Evolutionary conservation across 2,888 invertebrate genomes (phyloP), one percentile per base, ranked within the genome.

Genomic region (Lithodes maja): DNA sequence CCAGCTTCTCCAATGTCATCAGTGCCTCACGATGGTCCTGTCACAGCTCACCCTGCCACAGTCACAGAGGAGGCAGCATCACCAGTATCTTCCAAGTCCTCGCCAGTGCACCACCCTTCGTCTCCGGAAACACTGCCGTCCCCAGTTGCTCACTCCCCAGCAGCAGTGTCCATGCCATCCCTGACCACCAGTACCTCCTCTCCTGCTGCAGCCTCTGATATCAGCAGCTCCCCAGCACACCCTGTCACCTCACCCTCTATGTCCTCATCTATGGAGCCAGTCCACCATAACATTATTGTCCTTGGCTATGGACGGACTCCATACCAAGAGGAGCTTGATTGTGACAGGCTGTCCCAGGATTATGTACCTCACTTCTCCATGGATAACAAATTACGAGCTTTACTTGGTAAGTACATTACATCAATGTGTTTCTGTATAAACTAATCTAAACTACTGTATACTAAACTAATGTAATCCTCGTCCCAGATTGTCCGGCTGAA

Each of bases 311-410:
- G 91, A 33, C 79, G 92, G 33, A 85, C 83, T 15, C 86, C 85
- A 53, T 83, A 95, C 78, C 95, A 96, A 92, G 97, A 97, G 93
- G 97, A 97, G 94, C 95, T 97, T 92, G 97, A 97, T 92, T 97
- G 96, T 94, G 97, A 97, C 93, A 95, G 95, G 92, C 94, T 96
- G 90, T 94, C 94, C 3, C 93, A 94, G 93, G 94, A 94, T 92
- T 92, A 90, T 80, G 90, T 89, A 52, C 83, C 90, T 17, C 88
- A 88, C 17, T 81, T 90, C 9, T 49, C 80, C 50, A 61, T 90
- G 69, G 91, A 91, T 71, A 87, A 83, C 69, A 88, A 90, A 61
- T 90, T 92, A 49, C 92, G 90, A 79, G 92, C 91, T 78, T 86
- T 92, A 80, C 87, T 92, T 53, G 92, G 92, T 92, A 90, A 92